Percentiles rank a stretch among this genome's conserved stretches.
phyloP scores from a whole-genome alignment of 2,888 invertebrate genomes.

The Meta bourneti region DNA sequence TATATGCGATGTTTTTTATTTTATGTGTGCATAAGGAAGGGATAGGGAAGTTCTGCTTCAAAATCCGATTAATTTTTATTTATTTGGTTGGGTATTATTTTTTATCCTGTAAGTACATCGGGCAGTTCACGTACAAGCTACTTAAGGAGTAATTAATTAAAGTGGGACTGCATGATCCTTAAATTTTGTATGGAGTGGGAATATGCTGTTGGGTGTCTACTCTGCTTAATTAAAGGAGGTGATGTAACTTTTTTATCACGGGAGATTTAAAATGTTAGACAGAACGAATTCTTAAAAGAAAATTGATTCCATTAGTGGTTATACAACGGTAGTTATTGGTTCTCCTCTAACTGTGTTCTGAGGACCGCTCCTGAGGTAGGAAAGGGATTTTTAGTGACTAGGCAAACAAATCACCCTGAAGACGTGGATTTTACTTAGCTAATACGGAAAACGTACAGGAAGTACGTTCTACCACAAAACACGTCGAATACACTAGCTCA shows the following conservation, averaged over 20 bases:
- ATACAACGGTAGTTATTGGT: no score
- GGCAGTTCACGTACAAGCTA: background rate
- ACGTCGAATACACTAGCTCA: no score
- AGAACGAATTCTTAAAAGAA: no score
- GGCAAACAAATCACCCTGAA: no score
- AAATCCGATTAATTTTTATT: slow-evolving; percentile 68
- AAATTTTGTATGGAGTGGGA: background rate
- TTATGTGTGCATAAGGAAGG: slow-evolving; percentile 37
- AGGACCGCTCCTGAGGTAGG: no score
- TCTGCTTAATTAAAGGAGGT: background rate
- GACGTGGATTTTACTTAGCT: no score
- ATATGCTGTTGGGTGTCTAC: background rate
- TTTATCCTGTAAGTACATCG: background rate
- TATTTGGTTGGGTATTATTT: background rate
- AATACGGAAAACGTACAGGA: no score
- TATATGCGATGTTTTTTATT: slow-evolving; percentile 56
- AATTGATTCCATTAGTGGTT: no score
- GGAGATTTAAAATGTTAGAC: background rate
- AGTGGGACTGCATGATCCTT: background rate
- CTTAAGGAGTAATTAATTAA: background rate
- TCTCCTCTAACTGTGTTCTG: no score
- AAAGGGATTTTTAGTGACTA: no score
- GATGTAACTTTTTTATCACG: background rate
- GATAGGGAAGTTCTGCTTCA: slow-evolving; percentile 38
- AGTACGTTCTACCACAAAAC: no score